phyloP scores from a whole-genome alignment of 2,113 vertebrate species.

The Onychostruthus taczanowskii region DNA sequence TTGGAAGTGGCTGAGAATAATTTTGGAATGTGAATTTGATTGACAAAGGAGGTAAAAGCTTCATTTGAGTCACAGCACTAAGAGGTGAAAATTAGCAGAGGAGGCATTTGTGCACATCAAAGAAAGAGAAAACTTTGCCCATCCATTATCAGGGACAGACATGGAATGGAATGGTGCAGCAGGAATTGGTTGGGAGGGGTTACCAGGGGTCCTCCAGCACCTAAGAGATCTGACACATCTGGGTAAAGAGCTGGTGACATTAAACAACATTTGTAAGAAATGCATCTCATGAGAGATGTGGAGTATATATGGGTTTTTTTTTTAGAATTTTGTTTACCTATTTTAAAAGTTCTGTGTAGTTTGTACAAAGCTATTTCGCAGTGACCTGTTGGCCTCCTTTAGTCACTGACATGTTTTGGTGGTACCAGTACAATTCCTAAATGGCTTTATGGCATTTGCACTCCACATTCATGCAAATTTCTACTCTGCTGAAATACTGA shows the following conservation, averaged over 20 bases:
- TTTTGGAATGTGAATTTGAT: not conserved
- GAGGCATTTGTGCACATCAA: not conserved
- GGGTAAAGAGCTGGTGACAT: not conserved
- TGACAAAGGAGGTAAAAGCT: not conserved
- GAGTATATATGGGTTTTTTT: not conserved
- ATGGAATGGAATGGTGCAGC: not conserved
- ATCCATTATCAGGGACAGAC: not conserved
- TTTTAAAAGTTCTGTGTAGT: not conserved
- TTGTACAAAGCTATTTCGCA: not conserved
- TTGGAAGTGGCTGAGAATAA: not conserved
- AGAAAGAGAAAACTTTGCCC: not conserved
- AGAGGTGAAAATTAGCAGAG: not conserved
- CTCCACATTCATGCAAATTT: not conserved
- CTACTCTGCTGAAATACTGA: not conserved
- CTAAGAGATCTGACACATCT: not conserved
- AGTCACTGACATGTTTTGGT: not conserved
- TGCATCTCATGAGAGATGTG: not conserved
- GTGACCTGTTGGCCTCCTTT: not conserved
- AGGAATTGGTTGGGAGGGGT: not conserved
- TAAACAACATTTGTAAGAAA: not conserved
- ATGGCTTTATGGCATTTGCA: not conserved
- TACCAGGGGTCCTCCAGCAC: not conserved
- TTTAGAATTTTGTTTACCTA: not conserved
- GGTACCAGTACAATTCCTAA: not conserved
- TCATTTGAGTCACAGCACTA: not conserved